Percentiles rank a stretch among this genome's conserved stretches.
These are phyloP conservation scores for Chaetops frenatus DNA, from an alignment of 2,113 vertebrate genomes.

Conservation along the genomic window DNA sequence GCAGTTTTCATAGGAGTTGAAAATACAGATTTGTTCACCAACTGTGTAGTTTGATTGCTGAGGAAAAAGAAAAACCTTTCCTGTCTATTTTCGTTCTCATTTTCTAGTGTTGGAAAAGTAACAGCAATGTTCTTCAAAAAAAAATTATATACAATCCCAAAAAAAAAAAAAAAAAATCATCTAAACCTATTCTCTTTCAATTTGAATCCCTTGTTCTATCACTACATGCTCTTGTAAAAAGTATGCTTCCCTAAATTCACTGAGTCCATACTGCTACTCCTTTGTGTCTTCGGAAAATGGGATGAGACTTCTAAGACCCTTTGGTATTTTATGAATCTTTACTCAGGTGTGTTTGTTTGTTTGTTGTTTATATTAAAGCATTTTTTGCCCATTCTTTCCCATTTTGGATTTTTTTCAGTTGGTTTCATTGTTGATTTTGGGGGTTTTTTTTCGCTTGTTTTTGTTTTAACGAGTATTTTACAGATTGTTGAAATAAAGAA, in stretches of 20 bases:
- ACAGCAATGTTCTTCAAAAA: rapidly evolving
- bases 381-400: rapidly evolving
- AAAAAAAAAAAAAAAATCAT: background rate
- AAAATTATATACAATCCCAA: background rate
- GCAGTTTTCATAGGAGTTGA: background rate
- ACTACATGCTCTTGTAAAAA: background rate
- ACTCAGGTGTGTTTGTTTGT: background rate
- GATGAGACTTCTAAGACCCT: background rate
- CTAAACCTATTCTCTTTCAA: background rate
- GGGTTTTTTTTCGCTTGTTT: rapidly evolving
- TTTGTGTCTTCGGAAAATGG: background rate
- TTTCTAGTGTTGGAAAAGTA: background rate
- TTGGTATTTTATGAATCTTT: background rate
- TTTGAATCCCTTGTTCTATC: background rate
- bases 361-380: background rate
- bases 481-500: background rate
- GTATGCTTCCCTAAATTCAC: background rate
- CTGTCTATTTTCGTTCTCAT: background rate
- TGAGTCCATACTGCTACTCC: background rate
- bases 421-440: background rate
- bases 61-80: background rate
- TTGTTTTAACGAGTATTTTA: background rate
- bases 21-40: background rate
- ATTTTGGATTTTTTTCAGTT: background rate
- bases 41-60: background rate